These are phyloP conservation scores for Helogale parvula DNA, from an alignment of 2,113 vertebrate species.

Conservation along the genomic window DNA sequence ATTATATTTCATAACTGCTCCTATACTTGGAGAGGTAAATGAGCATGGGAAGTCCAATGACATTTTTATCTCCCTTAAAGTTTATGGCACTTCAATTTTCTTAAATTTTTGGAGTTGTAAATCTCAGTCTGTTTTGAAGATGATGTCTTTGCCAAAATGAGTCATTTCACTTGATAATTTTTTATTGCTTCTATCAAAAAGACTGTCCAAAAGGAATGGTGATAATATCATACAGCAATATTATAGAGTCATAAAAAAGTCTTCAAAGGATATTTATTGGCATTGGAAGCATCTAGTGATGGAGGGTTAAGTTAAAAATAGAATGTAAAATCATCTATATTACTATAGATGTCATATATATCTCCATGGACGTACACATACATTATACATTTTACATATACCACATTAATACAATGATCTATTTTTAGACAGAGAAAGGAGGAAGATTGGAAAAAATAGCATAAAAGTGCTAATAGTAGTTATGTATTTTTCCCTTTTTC, in stretches of 20 bases:
- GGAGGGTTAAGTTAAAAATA: background rate
- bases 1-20: background rate
- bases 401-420: background rate
- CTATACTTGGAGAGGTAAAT: background rate
- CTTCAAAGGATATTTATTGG: background rate
- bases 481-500: background rate
- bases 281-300: background rate
- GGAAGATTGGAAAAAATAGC: background rate
- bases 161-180: background rate
- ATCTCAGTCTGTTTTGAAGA: constrained; percentile 27
- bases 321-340: background rate
- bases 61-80: constrained; percentile 24
- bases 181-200: constrained; percentile 24
- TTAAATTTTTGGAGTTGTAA: background rate
- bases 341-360: background rate
- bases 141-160: constrained; percentile 10
- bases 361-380: background rate
- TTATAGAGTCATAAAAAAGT: background rate
- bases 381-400: background rate
- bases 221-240: background rate
- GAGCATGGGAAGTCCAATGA: background rate
- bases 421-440: background rate
- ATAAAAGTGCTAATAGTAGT: background rate
- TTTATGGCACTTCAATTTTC: background rate
- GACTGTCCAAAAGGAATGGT: background rate